Evolutionary conservation across 2,797 vertebrate species (phyloP).

Genomic region (Lutjanus argentimaculatus): DNA sequence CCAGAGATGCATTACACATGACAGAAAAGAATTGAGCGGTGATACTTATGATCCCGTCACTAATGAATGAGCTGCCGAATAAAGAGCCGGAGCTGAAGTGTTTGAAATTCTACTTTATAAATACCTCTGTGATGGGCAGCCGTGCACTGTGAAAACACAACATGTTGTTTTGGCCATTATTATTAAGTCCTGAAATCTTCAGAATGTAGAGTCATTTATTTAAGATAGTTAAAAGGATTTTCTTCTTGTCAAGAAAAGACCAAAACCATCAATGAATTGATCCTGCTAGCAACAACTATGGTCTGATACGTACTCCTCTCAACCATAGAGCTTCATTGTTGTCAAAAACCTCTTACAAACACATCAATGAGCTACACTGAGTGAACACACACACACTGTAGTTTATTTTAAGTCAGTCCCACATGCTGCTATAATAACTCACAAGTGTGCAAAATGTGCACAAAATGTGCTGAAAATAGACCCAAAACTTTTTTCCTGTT

Average conservation of each 20-base stretch:
- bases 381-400: neutral
- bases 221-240: neutral
- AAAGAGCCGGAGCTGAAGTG: constrained; percentile 39
- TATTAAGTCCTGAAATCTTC: neutral
- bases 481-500: neutral
- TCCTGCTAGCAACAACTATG: neutral
- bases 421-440: constrained; percentile 33
- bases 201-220: constrained; percentile 1
- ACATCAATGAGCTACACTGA: constrained; percentile 2
- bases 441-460: neutral
- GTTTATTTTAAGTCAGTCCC: constrained; percentile 8
- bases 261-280: neutral
- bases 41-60: constrained; percentile 57
- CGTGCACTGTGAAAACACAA: neutral
- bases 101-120: constrained; percentile 4
- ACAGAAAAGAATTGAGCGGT: constrained; percentile 63
- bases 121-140: constrained; percentile 19
- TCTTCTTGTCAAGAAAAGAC: neutral
- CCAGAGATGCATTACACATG: constrained; percentile 64
- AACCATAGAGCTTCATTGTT: neutral
- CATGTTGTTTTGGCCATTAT: neutral
- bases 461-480: neutral
- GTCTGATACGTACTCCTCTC: constrained; percentile 3
- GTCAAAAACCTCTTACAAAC: neutral
- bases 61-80: constrained; percentile 60